Conservation (phyloP, 2,888 invertebrate genomes). For the Scrobipalpa costella region DNA sequence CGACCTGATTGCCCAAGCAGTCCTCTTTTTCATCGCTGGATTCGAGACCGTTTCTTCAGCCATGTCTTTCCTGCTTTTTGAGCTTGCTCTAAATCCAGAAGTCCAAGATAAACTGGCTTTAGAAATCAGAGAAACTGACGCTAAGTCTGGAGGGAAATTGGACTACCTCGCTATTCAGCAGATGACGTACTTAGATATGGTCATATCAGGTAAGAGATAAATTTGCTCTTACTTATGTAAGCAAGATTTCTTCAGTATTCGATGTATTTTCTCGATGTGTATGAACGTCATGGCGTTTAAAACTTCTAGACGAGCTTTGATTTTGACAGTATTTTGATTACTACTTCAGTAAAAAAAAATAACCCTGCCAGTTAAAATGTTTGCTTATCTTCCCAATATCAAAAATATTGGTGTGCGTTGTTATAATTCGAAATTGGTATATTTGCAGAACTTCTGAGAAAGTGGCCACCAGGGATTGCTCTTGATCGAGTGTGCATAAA, state of each 20-base stretch:
- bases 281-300: background rate
- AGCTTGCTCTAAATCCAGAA: slow-evolving; percentile 80
- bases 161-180: slow-evolving; percentile 75
- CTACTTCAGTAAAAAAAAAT: background rate
- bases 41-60: too few relatives aligned
- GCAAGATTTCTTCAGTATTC: too few relatives aligned
- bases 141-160: slow-evolving; percentile 59
- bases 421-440: background rate
- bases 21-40: too few relatives aligned
- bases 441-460: slow-evolving; percentile 61
- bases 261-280: too few relatives aligned
- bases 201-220: slow-evolving; percentile 73
- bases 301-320: too few relatives aligned
- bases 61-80: slow-evolving; percentile 77
- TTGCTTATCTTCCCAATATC: too few relatives aligned
- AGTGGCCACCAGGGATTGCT: slow-evolving; percentile 67
- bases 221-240: background rate
- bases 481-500: slow-evolving; percentile 74
- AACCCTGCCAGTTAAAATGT: background rate
- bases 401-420: background rate
- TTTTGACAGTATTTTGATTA: too few relatives aligned
- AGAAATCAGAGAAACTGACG: slow-evolving; percentile 80
- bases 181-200: slow-evolving; percentile 83
- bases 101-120: slow-evolving; percentile 76
- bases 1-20: slow-evolving; percentile 55